A percentile compares a stretch with the other conserved stretches of the same genome.
Conservation (phyloP, 2,797 vertebrate genomes). For the Brotula barbata region DNA sequence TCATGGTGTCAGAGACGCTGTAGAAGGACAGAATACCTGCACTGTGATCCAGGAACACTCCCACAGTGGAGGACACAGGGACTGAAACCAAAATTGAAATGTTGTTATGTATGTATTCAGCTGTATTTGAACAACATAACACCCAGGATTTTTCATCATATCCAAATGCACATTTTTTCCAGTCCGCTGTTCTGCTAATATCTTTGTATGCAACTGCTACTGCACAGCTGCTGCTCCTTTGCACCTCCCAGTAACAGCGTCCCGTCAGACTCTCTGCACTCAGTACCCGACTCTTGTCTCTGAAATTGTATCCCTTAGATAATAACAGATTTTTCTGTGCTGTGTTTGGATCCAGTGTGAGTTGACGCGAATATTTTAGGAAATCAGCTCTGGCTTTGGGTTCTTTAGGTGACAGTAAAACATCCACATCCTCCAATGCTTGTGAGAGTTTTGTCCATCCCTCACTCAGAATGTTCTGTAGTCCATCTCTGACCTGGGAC, state of each 20-base stretch:
- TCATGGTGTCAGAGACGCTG: constrained; percentile 10
- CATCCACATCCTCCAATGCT: neutral
- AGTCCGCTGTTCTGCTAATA: neutral
- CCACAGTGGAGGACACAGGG: neutral
- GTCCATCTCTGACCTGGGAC: too few species aligned
- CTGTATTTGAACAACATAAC: neutral
- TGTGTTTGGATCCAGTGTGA: constrained; percentile 26
- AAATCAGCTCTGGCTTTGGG: constrained; percentile 7
- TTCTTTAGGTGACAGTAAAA: neutral
- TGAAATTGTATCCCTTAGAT: constrained; percentile 23
- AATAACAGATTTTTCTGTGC: neutral
- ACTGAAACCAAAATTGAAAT: neutral
- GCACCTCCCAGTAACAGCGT: constrained; percentile 15
- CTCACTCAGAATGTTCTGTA: too few species aligned
- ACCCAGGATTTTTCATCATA: neutral
- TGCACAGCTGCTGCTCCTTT: constrained; percentile 1
- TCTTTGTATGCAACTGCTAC: neutral
- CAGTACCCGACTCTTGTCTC: neutral
- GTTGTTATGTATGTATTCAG: neutral
- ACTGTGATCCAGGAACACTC: neutral
- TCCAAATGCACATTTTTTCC: constrained; percentile 2
- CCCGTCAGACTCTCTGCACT: constrained; percentile 23
- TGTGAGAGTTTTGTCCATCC: too few species aligned
- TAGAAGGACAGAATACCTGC: neutral
- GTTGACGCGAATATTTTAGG: neutral